Base-by-base conservation (phyloP, 2,797 vertebrate genomes). In the Cynopterus sphinx region DNA sequence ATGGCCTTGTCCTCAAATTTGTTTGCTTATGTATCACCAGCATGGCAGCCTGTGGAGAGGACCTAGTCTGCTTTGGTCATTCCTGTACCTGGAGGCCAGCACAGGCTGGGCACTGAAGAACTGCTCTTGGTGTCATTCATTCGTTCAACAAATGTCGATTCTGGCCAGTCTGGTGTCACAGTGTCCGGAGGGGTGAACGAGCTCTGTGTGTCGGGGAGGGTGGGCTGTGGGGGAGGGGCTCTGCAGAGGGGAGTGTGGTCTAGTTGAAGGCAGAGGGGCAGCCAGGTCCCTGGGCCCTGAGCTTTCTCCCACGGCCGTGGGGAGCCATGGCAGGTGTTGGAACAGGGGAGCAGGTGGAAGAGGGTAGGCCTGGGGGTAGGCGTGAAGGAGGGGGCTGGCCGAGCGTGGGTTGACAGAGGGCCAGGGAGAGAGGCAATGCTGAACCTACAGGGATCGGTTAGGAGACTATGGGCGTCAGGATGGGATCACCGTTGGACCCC, bases 401-500 rank as follows among this genome's bases (percentile, higher is more conserved):
- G 3, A 41, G 75, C 43, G 9, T 0, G n/a, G 24, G 53, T 3
- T 46, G 79, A 51, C 13, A 28, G 63, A 46, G 8, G 39, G 59
- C 57, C 13, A 5, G 77, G 53, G 41, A 5, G 65, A 71, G 43
- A 31, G 46, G 55, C 16, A 8, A 1, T 3, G 49, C 57, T 16
- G 61, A 71, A 33, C 49, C 67, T 71, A 19, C 26, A 4, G 65
- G 68, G 36, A n/a, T 51, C 57, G 39, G 4, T 22, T 3, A 61
- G 81, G 70, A 55, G 61, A 28, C 11, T 0, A 1, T 0, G 51
- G 55, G 85, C 41, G 22, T 12, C 16, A 21, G 68, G 55, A 24
- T 2, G 0, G 67, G 53, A 49, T 51, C 1, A 2, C 53, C 83
- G 3, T 1, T 3, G 51, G 33, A 26, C 0, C 49, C 5, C 49